Evolutionary conservation across 2,888 invertebrate species (phyloP).

Genomic region (Drepanosiphum platanoidis): DNA sequence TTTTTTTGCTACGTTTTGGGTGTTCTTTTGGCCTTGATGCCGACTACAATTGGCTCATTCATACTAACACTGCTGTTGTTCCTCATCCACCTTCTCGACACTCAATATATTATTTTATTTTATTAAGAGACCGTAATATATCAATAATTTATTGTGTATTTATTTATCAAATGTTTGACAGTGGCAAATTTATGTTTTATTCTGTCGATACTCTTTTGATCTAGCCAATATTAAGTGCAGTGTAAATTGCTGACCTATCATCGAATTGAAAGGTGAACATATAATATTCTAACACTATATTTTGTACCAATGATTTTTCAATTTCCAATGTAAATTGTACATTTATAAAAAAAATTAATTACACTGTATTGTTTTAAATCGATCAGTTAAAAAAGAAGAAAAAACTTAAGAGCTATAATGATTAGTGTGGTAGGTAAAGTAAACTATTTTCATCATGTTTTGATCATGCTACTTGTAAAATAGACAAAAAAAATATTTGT

Average conservation of each 20-base stretch:
- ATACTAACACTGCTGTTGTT: conserved; percentile 12
- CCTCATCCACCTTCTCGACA: not conserved
- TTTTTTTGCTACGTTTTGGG: conserved; percentile 42
- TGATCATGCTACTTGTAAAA: too few species aligned
- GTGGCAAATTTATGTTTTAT: not conserved
- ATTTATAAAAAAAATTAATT: too few species aligned
- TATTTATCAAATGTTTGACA: not conserved
- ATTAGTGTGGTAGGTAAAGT: too few species aligned
- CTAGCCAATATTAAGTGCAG: not conserved
- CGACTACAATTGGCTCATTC: conserved; percentile 55
- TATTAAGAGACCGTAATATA: not conserved
- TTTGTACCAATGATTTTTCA: too few species aligned
- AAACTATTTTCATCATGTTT: too few species aligned
- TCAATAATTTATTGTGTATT: conserved; percentile 12
- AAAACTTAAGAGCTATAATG: too few species aligned
- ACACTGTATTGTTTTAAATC: too few species aligned
- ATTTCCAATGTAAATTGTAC: too few species aligned
- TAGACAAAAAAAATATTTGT: too few species aligned
- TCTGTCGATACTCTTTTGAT: not conserved
- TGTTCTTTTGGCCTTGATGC: conserved; percentile 43
- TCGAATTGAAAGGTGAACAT: not conserved
- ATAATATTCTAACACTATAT: too few species aligned
- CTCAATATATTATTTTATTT: conserved; percentile 17
- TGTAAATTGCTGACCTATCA: not conserved
- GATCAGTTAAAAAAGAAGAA: too few species aligned